Base-by-base conservation (phyloP, 2,888 invertebrate genomes). In the Pristionchus fissidentatus region DNA sequence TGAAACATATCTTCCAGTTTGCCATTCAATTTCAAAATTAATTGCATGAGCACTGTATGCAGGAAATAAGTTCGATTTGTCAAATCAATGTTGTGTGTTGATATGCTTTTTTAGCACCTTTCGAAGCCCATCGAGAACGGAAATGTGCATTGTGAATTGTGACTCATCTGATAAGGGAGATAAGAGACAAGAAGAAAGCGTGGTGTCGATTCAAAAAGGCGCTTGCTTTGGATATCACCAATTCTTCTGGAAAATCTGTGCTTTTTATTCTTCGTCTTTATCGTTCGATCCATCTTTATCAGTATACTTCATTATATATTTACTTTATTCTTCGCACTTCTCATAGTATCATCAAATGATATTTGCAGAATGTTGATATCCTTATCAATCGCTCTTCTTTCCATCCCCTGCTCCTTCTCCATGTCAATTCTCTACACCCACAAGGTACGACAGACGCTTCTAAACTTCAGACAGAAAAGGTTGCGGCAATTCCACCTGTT, bases 381-480 rank as follows among this genome's bases (percentile, higher is more conserved):
- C 32, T 35, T 32, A 5, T 10, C 49, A 29, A 77, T 77, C 49
- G 19, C 32, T 2, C n/a, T 46, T 8, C 0, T 77, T 29, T 77
- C 70, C 41, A 70, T 70, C 49, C 75, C 75, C 46, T 3, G 49
- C 32, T 15, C 49, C 19, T 32, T 46, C 19, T 49, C 49, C 49
- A 26, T 77, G 26, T 77, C 75, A 22, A 77, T 77, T 22, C 35
- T 77, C 75, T 77, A 77, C 75, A 77, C 22, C 32, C 75, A 77
- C 49, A 46, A 77, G 75, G 75, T 77, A 77, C 10, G 32, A 5
- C n/a, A n/a, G n/a, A 10, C 26, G 32, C 29, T 32, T 13, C 13
- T n/a, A 32, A 70, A 70, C 70, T 70, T 70, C 41, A 22, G n/a
- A 38, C 5, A 41, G 70, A n/a, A 41, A 41, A 77, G 49, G 46